Percentiles rank a stretch among this genome's conserved stretches.
Evolutionary conservation across 1,140 invertebrate species (phyloP).

Genomic region (Drosophila kanapiae): DNA sequence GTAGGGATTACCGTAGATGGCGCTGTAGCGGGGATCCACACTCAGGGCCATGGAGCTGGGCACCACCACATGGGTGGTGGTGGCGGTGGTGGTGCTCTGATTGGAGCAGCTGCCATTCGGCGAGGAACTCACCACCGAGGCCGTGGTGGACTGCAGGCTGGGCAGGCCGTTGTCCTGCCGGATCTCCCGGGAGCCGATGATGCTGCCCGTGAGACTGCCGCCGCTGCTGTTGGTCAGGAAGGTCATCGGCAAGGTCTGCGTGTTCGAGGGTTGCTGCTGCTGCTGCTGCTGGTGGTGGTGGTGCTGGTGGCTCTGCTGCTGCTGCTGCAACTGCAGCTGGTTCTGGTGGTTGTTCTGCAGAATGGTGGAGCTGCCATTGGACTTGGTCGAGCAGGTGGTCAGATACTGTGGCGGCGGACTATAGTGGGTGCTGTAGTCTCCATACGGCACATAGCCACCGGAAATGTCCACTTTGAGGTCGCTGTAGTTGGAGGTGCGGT

Average conservation of each 20-base stretch:
- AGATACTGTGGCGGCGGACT: conserved; percentile 89
- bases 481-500: conserved; percentile 96
- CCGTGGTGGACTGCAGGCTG: conserved; percentile 79
- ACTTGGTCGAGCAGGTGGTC: conserved; percentile 81
- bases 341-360: conserved; percentile 83
- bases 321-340: conserved; percentile 76
- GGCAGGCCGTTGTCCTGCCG: conserved; percentile 82
- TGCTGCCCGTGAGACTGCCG: conserved; percentile 81
- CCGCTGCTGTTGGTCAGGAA: conserved; percentile 77
- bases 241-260: conserved; percentile 77
- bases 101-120: conserved; percentile 84
- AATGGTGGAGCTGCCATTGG: conserved; percentile 80
- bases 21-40: conserved; percentile 94
- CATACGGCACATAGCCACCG: conserved; percentile 95
- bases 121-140: conserved; percentile 83
- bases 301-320: conserved; percentile 53
- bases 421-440: conserved; percentile 92
- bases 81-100: conserved; percentile 72
- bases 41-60: conserved; percentile 85
- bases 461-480: conserved; percentile 95
- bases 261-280: conserved; percentile 25
- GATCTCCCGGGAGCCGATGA: conserved; percentile 79
- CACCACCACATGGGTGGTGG: conserved; percentile 76
- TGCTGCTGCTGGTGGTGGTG: conserved; percentile 46
- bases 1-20: conserved; percentile 95